phyloP scores from a whole-genome alignment of 2,113 vertebrate genomes.

The Alaudala cheleensis region DNA sequence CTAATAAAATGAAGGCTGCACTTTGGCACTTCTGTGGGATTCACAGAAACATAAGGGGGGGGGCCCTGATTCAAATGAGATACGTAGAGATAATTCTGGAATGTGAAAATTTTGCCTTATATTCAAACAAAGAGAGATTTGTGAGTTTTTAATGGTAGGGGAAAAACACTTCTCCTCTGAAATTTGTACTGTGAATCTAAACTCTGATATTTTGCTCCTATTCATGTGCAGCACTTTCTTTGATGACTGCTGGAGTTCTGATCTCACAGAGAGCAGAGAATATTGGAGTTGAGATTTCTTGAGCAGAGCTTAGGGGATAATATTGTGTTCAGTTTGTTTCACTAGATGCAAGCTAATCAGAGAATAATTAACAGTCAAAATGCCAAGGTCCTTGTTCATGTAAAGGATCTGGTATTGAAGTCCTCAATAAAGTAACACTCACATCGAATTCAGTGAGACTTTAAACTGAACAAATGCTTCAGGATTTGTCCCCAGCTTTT shows the following conservation, averaged over 20 bases:
- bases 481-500: slow-evolving; percentile 20
- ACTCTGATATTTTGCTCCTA: slow-evolving; percentile 35
- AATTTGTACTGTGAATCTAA: slow-evolving; percentile 22
- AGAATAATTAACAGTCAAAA: slow-evolving; percentile 63
- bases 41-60: neutral
- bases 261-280: slow-evolving; percentile 52
- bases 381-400: slow-evolving; percentile 27
- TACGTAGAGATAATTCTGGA: neutral
- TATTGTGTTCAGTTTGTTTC: slow-evolving; percentile 33
- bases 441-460: slow-evolving; percentile 1
- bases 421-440: slow-evolving; percentile 33
- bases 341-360: slow-evolving; percentile 47
- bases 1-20: neutral
- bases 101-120: neutral
- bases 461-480: slow-evolving; percentile 32
- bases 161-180: neutral
- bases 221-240: slow-evolving; percentile 38
- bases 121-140: neutral
- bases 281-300: slow-evolving; percentile 47
- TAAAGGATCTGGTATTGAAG: slow-evolving; percentile 47
- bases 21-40: neutral
- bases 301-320: slow-evolving; percentile 32
- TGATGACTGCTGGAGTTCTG: slow-evolving; percentile 63
- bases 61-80: neutral
- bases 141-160: slow-evolving; percentile 4